A percentile compares a stretch with the other conserved stretches of the same genome.
These are phyloP conservation scores for Lacerta bilineata DNA, from an alignment of 2,797 vertebrate species.

Conservation along the genomic window DNA sequence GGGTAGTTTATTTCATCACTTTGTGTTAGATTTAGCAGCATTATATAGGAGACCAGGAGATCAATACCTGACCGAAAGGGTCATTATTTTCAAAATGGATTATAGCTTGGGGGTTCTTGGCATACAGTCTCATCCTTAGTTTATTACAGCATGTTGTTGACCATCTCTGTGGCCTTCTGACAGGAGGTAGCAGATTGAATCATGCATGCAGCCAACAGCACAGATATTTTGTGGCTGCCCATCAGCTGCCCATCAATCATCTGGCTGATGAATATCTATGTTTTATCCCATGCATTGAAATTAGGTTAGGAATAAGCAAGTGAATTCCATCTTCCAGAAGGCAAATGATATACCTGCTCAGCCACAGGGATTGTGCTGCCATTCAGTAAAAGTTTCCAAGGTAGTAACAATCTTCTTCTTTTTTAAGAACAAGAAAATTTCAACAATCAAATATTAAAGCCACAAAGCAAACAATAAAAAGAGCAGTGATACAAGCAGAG, in stretches of 20 bases:
- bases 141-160: neutral
- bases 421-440: no score
- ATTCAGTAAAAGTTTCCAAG: neutral
- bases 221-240: slow-evolving; percentile 14
- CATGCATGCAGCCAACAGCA: slow-evolving; percentile 3
- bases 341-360: neutral
- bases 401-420: neutral
- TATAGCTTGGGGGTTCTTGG: neutral
- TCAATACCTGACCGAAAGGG: neutral
- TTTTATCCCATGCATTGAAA: neutral
- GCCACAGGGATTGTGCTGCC: neutral
- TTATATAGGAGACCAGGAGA: no score
- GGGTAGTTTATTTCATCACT: neutral
- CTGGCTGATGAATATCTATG: neutral
- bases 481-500: neutral
- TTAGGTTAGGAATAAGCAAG: neutral
- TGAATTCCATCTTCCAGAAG: neutral
- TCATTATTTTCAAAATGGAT: neutral
- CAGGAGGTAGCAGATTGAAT: slow-evolving; percentile 14
- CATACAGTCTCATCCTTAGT: neutral
- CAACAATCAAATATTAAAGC: neutral
- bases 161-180: neutral
- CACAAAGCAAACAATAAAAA: neutral
- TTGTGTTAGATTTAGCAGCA: neutral
- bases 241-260: slow-evolving; percentile 20